Conservation (phyloP, 2,888 invertebrate genomes). For the Alentia gelatinosa region DNA sequence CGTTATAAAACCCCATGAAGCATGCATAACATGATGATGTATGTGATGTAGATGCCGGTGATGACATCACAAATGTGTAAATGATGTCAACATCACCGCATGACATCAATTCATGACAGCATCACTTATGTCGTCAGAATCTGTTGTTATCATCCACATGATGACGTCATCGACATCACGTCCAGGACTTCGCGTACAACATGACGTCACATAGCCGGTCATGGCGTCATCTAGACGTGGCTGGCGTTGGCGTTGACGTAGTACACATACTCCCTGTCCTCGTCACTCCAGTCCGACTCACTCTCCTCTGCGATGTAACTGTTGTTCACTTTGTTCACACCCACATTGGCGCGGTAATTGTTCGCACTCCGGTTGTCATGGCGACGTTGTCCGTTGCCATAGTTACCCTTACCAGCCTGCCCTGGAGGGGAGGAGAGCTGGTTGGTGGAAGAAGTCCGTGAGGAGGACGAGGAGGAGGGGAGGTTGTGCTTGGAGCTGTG, state of each 20-base stretch:
- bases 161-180: too few relatives aligned
- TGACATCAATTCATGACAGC: too few relatives aligned
- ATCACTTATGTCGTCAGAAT: too few relatives aligned
- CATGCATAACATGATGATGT: too few relatives aligned
- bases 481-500: neutral
- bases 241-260: conserved; percentile 52
- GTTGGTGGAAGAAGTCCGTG: neutral
- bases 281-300: conserved; percentile 52
- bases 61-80: too few relatives aligned
- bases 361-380: neutral
- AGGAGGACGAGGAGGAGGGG: neutral
- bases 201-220: neutral
- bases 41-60: too few relatives aligned
- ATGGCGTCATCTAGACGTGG: conserved; percentile 30
- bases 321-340: neutral
- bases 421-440: neutral
- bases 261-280: conserved; percentile 55
- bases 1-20: too few relatives aligned
- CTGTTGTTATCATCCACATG: too few relatives aligned
- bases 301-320: conserved; percentile 32
- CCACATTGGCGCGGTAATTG: neutral
- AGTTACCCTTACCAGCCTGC: neutral
- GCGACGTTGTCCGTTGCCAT: neutral
- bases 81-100: too few relatives aligned
- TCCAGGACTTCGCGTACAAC: too few relatives aligned